Evolutionary conservation across 2,888 invertebrate genomes (phyloP).

Genomic region (Tryphoninae sp.): DNA sequence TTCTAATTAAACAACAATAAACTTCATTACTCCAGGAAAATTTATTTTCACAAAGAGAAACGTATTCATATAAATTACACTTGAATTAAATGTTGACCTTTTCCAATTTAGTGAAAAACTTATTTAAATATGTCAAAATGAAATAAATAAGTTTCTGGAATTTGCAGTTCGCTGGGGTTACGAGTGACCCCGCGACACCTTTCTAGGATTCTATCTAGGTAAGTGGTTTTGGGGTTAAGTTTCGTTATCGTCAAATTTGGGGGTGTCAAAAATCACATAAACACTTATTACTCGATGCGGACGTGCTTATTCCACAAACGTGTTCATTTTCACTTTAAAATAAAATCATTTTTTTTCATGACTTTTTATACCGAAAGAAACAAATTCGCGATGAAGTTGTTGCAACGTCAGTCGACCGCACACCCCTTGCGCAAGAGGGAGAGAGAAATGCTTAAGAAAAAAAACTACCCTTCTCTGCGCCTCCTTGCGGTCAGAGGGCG

Average conservation of each 20-base stretch:
- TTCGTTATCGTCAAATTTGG: too few relatives aligned
- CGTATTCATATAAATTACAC: too few relatives aligned
- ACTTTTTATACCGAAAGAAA: constrained; percentile 1
- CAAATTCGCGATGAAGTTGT: constrained; percentile 25
- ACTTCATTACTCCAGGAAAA: too few relatives aligned
- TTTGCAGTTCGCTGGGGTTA: constrained; percentile 10
- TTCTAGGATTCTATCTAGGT: not conserved
- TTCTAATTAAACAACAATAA: too few relatives aligned
- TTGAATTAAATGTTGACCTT: too few relatives aligned
- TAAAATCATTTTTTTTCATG: not conserved
- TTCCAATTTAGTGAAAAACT: too few relatives aligned
- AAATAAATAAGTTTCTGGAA: constrained; percentile 44
- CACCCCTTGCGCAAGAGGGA: constrained; percentile 28
- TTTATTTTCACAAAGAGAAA: too few relatives aligned
- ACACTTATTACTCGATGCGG: too few relatives aligned
- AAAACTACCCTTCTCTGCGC: constrained; percentile 67
- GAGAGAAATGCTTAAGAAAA: constrained; percentile 41
- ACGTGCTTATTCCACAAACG: too few relatives aligned
- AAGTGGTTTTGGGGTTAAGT: too few relatives aligned
- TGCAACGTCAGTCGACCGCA: constrained; percentile 36
- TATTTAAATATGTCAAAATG: too few relatives aligned
- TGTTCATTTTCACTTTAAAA: not conserved
- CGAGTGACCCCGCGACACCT: constrained; percentile 25
- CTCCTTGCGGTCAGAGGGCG: constrained; percentile 69
- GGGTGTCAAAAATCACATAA: too few relatives aligned